Evolutionary conservation across 35 echinoderm and acorn worm species (phyloP).

Genomic region (Holothuria glaberrima): DNA sequence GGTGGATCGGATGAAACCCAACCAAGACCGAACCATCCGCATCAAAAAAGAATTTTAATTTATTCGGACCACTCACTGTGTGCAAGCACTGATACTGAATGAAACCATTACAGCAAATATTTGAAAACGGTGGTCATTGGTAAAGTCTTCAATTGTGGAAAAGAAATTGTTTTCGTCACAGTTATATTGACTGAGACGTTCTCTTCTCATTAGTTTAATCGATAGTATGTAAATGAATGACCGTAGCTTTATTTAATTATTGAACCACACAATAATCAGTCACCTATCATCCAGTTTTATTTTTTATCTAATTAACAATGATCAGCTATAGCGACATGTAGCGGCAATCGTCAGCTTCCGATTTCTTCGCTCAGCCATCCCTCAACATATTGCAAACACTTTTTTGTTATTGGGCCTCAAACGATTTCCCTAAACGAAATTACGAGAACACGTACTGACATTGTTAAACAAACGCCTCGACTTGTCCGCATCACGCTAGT

Average conservation of each 20-base stretch:
- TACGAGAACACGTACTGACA: no score
- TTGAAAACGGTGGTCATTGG: not conserved
- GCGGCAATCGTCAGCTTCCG: no score
- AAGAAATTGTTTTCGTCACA: not conserved
- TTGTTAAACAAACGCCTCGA: not conserved
- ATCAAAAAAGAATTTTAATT: slow-evolving; percentile 34
- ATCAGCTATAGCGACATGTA: no score
- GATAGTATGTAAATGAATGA: not conserved
- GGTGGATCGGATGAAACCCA: not conserved
- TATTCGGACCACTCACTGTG: not conserved
- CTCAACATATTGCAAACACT: no score
- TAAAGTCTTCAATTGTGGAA: not conserved
- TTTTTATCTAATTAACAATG: no score
- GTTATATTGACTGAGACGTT: not conserved
- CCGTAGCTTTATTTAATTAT: not conserved
- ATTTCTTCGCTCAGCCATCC: no score
- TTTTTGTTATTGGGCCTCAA: no score
- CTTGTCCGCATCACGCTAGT: not conserved
- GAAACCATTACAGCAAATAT: no score
- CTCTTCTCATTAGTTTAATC: not conserved
- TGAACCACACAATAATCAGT: no score
- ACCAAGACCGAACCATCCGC: not conserved
- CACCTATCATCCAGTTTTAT: no score
- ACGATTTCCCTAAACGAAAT: no score
- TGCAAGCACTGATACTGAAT: no score